Conservation (phyloP, 2,888 invertebrate genomes). For the Caenorhabditis panamensis region DNA sequence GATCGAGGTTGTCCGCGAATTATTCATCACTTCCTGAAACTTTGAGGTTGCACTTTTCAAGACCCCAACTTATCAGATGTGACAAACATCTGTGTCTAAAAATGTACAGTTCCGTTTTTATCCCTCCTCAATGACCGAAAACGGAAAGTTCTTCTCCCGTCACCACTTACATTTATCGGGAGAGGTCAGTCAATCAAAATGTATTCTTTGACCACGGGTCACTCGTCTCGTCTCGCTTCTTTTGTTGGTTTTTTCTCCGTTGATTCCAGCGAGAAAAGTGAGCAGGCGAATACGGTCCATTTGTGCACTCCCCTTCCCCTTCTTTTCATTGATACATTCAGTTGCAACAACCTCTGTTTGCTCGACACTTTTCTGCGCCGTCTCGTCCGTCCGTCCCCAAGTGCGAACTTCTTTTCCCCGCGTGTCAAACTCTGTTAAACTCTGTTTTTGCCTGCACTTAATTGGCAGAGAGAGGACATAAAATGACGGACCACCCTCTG, state of each 20-base stretch:
- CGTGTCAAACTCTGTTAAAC: slow-evolving; percentile 5
- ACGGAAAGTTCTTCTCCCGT: slow-evolving; percentile 11
- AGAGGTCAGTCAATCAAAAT: slow-evolving; percentile 43
- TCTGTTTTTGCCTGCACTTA: background rate
- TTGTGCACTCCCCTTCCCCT: slow-evolving; percentile 24
- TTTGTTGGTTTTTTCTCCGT: slow-evolving; percentile 45
- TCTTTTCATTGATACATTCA: slow-evolving; percentile 41
- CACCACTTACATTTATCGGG: slow-evolving; percentile 19
- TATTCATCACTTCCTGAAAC: slow-evolving; percentile 7
- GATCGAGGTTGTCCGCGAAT: slow-evolving; percentile 7
- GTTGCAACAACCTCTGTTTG: slow-evolving; percentile 55
- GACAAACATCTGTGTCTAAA: too few relatives aligned
- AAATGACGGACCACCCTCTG: slow-evolving; percentile 25
- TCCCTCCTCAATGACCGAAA: background rate
- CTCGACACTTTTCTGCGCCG: slow-evolving; percentile 44
- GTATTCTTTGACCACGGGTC: slow-evolving; percentile 54
- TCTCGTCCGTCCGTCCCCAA: slow-evolving; percentile 16
- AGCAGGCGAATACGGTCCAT: too few relatives aligned
- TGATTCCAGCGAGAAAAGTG: slow-evolving; percentile 42
- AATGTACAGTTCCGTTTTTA: too few relatives aligned
- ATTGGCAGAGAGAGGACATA: slow-evolving; percentile 44
- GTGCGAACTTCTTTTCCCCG: slow-evolving; percentile 20
- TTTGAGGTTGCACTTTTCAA: background rate
- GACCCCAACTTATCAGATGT: too few relatives aligned
- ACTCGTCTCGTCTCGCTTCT: slow-evolving; percentile 17